Base-by-base conservation (phyloP, 2,113 vertebrate genomes). In the Hystrix cristata region DNA sequence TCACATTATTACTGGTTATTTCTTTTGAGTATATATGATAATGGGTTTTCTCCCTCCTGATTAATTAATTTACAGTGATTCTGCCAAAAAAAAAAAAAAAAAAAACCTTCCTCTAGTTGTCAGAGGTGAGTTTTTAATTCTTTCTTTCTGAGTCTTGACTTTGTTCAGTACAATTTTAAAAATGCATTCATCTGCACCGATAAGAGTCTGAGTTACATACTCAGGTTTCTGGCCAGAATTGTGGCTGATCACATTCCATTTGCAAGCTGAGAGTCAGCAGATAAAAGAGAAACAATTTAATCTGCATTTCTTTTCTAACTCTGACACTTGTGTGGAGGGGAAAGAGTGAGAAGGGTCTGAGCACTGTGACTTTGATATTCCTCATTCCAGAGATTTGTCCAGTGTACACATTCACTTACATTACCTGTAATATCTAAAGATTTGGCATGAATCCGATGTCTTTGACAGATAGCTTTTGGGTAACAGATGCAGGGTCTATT, bases 1-100 rank as follows among this genome's bases (percentile, higher is more conserved):
- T 98, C 93, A 85, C 97, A 85, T 98, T 98, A 96, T 98, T 98
- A 97, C 95, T 99, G 96, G 86, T 98, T 98, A 64, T 96, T 95
- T 98, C 97, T 98, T 98, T 98, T 82, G 87, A 96, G 95, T 96
- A 94, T 97, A 94, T 92, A 90, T 65, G 94, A 23, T 97, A 87
- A 97, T 97, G 88, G 90, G 43, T 78, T 95, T 57, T 97, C 87
- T n/a, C 59, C 55, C 46, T 95, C 91, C 80, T 95, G 76, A 60
- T 92, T 87, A 98, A 96, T 98, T 95, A 95, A 95, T 91, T 96
- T 84, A 92, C 88, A 87, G 29, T 87, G 65, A 82, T 97, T 87
- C 89, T 95, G 95, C 67, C 78, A 97, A 95, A 98, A 97, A 85
- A 65, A 87, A 94, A 97, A n/a, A 97, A 94, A n/a, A n/a, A n/a